Conservation (phyloP, 2,113 vertebrate genomes). For the Varanus salvator region DNA sequence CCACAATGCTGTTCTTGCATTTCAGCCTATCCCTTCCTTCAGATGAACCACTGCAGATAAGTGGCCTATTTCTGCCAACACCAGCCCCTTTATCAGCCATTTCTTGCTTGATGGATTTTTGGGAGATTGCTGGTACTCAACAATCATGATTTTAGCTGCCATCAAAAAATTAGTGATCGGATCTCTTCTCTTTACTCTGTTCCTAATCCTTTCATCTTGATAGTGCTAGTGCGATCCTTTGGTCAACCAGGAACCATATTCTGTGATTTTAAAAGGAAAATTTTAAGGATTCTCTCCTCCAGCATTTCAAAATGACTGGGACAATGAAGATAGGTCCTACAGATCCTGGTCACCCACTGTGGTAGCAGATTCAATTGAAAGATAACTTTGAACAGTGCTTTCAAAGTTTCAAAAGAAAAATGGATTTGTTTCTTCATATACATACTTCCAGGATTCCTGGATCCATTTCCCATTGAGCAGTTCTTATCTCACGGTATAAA, state of each 20-base stretch:
- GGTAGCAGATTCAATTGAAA: not conserved
- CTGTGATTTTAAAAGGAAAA: not conserved
- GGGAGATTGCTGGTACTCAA: not conserved
- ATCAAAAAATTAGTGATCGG: not conserved
- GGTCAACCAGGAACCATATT: not conserved
- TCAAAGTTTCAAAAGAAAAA: not conserved
- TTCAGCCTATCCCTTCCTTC: too few species aligned
- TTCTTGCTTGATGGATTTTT: not conserved
- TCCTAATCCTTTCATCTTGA: not conserved
- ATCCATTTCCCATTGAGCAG: not conserved
- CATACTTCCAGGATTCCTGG: not conserved
- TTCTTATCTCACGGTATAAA: not conserved
- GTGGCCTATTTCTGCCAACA: not conserved
- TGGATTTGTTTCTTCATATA: not conserved
- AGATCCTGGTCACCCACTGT: not conserved
- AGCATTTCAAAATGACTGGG: not conserved
- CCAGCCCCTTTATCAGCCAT: not conserved
- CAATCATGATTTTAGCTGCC: not conserved
- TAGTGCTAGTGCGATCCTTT: not conserved
- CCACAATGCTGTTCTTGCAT: too few species aligned
- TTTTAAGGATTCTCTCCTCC: not conserved
- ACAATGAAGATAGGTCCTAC: not conserved
- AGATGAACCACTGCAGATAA: not conserved
- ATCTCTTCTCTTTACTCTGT: not conserved
- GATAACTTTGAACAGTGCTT: not conserved